These are phyloP conservation scores for Monodelphis domestica DNA, from an alignment of 2,797 vertebrate species.

Conservation along the genomic window DNA sequence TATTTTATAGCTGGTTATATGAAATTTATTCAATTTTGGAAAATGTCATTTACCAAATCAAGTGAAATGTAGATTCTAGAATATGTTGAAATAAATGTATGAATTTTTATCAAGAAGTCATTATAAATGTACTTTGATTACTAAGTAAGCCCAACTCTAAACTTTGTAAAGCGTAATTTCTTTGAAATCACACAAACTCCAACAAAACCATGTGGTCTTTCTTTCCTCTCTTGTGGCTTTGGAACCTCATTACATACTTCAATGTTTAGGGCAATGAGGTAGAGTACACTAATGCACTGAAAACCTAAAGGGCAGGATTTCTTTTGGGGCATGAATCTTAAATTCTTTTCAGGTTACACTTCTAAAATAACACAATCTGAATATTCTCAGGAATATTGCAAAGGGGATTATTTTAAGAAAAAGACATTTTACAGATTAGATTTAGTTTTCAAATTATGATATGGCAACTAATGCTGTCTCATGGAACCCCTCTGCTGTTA, in stretches of 20 bases:
- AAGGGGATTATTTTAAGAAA: background rate
- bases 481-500: background rate
- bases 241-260: background rate
- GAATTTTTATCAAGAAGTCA: background rate
- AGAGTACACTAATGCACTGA: background rate
- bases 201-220: slow-evolving; percentile 33
- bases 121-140: slow-evolving; percentile 12
- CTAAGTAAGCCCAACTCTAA: background rate
- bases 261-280: background rate
- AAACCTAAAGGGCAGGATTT: background rate
- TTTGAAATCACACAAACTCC: slow-evolving; percentile 40
- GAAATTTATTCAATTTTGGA: slow-evolving; percentile 23
- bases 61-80: slow-evolving; percentile 48
- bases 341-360: background rate
- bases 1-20: background rate
- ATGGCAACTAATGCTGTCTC: background rate
- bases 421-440: background rate
- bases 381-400: background rate
- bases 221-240: background rate
- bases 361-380: slow-evolving; percentile 1
- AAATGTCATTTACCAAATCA: slow-evolving; percentile 20
- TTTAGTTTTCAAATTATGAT: background rate
- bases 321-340: background rate
- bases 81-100: slow-evolving; percentile 10
- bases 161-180: slow-evolving; percentile 33